Base-by-base conservation (phyloP, 2,888 invertebrate species). In the Papilio protenor region DNA sequence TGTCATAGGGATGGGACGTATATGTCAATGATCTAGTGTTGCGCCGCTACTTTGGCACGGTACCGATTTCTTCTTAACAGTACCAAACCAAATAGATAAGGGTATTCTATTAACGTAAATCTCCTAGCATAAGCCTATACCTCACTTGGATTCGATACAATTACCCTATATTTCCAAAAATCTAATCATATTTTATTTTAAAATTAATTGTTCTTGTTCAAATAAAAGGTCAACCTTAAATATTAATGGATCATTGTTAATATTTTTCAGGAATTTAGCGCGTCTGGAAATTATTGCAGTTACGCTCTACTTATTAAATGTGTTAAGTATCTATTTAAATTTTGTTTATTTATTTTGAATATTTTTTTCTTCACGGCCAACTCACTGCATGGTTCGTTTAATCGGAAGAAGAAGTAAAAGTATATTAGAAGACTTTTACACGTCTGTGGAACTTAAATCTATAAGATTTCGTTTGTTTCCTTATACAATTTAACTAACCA, bases 301-400 rank as follows among this genome's bases (percentile, higher is more conserved):
- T 72, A 33, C 74, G 76, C 70, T 80, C 79, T 80, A 77, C 66
- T 77, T 80, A 70, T 47, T 77, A 76, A 77, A 75, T 77, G 47
- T 80, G 77, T 76, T 76, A 73, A 74, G 77, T 73, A 52, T 40
- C 40, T 18, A 40, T 33, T 47, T 21, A 40, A 57, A 76, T 57
- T 57, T 61, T 74, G 21, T 70, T 74, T 55, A 73, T 55, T 18
- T 61, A 76, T 57, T 47, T 27, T 70, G 14, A 23, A 4, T 71
- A 6, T 21, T 76, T 49, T 33, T 76, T 49, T 23, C 76, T 59
- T 76, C 71, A 76, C 49, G 70, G 71, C 33, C 71, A 49, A 16
- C 16, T 52, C 45, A 76, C 47, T 76, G 69, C n/a, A 71, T 47
- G 59, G 45, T 47, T 27, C 45, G 70, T 71, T 76, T 71, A 23